phyloP scores from a whole-genome alignment of 2,113 vertebrate species.

The Nestor notabilis region DNA sequence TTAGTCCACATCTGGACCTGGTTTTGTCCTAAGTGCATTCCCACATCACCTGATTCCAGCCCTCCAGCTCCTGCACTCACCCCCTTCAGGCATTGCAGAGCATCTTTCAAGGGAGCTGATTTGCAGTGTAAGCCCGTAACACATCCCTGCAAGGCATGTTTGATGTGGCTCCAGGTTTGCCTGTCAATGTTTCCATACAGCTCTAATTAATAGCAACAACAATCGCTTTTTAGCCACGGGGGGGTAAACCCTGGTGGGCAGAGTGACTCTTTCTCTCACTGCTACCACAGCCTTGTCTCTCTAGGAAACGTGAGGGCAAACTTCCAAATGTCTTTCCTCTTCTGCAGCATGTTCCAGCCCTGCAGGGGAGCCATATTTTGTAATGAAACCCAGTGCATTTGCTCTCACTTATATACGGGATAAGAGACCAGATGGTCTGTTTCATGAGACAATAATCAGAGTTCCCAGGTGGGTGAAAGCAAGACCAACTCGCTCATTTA shows the following conservation, averaged over 20 bases:
- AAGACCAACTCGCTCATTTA: neutral
- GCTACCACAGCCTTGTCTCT: neutral
- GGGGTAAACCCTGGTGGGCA: neutral
- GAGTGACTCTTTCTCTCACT: neutral
- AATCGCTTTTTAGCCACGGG: neutral
- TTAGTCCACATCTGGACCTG: neutral
- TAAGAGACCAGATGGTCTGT: slow-evolving; percentile 19
- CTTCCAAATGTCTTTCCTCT: neutral
- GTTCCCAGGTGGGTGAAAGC: neutral
- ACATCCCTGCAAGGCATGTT: neutral
- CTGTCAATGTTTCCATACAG: neutral
- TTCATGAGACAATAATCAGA: neutral
- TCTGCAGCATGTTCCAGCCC: neutral
- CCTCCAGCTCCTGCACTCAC: fast-evolving
- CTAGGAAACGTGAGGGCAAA: neutral
- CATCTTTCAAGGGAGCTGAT: neutral
- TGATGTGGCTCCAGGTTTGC: neutral
- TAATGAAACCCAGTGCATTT: neutral
- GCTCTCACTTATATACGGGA: neutral
- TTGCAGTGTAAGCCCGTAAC: neutral
- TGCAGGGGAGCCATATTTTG: neutral
- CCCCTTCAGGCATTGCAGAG: neutral
- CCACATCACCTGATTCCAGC: neutral
- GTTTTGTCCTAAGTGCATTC: neutral
- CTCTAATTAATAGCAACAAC: neutral